A percentile compares a stretch with the other conserved stretches of the same genome.
Evolutionary conservation across 2,888 invertebrate genomes (phyloP).

Genomic region (Standfussiana lucernea): DNA sequence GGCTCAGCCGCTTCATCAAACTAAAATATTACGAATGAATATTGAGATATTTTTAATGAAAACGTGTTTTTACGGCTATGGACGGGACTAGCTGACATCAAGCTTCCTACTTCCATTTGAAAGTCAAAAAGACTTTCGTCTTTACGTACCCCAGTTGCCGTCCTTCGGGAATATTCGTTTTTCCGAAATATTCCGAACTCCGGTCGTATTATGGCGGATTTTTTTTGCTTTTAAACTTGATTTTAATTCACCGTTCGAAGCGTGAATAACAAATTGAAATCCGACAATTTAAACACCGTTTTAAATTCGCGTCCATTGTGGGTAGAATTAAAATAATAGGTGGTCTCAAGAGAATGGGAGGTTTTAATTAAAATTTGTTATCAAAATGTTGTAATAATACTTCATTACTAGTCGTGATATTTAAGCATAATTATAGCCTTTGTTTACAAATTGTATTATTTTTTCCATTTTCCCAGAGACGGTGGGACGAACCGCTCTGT

Average conservation of each 20-base stretch:
- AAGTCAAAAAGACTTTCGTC: background rate
- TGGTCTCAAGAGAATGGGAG: slow-evolving; percentile 22
- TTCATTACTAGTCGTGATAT: background rate
- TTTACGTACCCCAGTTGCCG: background rate
- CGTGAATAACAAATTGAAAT: slow-evolving; percentile 65
- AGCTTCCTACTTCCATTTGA: slow-evolving; percentile 7
- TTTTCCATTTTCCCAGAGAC: no score
- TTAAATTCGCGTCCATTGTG: slow-evolving; percentile 47
- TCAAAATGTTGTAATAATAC: background rate
- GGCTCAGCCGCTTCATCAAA: background rate
- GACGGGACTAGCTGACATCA: background rate
- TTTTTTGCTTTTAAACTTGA: slow-evolving; percentile 55
- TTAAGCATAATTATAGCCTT: no score
- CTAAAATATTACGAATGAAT: no score
- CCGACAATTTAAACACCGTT: slow-evolving; percentile 51
- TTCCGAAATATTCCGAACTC: slow-evolving; percentile 42
- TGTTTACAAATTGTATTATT: no score
- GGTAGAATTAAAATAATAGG: slow-evolving; percentile 61
- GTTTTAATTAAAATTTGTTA: slow-evolving; percentile 23
- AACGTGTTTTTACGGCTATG: background rate
- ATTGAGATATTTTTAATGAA: no score
- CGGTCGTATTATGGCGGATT: slow-evolving; percentile 28
- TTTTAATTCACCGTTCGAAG: slow-evolving; percentile 64
- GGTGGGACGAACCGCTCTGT: no score
- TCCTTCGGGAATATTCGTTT: slow-evolving; percentile 43